Base-by-base conservation (phyloP, 2,888 invertebrate species). In the Nymphalis polychloros region DNA sequence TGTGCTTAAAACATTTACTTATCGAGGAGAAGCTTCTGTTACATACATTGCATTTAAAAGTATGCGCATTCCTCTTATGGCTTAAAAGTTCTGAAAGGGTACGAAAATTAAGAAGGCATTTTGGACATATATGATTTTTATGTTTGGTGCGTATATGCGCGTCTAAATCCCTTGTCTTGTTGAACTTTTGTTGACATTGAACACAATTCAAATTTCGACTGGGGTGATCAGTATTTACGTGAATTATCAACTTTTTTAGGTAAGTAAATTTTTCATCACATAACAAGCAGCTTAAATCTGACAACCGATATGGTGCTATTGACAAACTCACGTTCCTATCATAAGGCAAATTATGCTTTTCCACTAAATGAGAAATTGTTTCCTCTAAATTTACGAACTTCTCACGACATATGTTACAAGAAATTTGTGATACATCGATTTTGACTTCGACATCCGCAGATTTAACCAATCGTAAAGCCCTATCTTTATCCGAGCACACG, bases 361-460 rank as follows among this genome's bases (percentile, higher is more conserved):
- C 74, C 48, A 85, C 84, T 61, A 91, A 80, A 81, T 91, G 90
- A 53, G 82, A 81, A 8, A 90, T 74, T 5, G 88, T 79, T 61
- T 86, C 84, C 4, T 81, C 77, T 19, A 86, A 76, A 61, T 72
- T 75, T 23, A 70, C 72, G 60, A 89, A 89, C 0, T 81, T 73
- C 66, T 84, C 83, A 46, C 78, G 81, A 75, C 91, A 91, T 17
- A 89, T 79, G 23, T 86, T 81, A 70, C 91, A 90, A 41, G 71
- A 68, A 2, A 89, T 81, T 67, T 87, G 84, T 0, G 91, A 90
- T 0, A 90, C 85, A 65, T 91, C 90, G 13, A 91, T 77, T 73
- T 88, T 89, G 0, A 90, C 82, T 74, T 87, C 85, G 0, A 85
- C 77, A n/a, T 85, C 78, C 46, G 79, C 84, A 4, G 88, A 84